Conservation (phyloP, 2,113 vertebrate genomes). For the Eurystomus gularis region DNA sequence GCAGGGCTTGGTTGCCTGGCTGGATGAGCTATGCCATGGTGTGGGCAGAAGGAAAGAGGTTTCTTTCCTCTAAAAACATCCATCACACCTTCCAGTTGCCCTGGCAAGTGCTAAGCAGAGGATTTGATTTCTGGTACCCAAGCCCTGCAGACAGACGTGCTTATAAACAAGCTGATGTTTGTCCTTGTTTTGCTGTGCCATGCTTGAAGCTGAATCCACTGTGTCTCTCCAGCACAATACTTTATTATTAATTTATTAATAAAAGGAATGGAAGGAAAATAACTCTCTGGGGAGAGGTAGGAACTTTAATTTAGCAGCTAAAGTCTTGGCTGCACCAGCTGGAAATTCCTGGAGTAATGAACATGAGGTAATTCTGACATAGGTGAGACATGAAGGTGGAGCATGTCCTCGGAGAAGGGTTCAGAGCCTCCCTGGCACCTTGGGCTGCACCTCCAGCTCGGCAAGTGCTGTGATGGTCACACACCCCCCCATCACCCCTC, state of each 20-base stretch:
- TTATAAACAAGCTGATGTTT: background rate
- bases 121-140: background rate
- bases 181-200: background rate
- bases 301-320: constrained; percentile 22
- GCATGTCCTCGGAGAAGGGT: constrained; percentile 32
- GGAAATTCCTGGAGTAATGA: constrained; percentile 48
- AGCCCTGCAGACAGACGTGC: background rate
- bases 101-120: background rate
- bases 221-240: background rate
- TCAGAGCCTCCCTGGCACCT: background rate
- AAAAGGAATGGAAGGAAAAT: background rate
- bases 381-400: constrained; percentile 62
- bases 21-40: background rate
- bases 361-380: constrained; percentile 56
- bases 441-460: background rate
- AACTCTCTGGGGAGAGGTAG: background rate
- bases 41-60: background rate
- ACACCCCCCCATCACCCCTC: accelerated
- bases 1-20: background rate
- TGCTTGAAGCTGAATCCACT: background rate
- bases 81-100: background rate
- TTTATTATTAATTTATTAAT: background rate
- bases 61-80: background rate
- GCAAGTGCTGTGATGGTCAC: accelerated
- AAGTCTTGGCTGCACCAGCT: constrained; percentile 6